A percentile compares a stretch with the other conserved stretches of the same genome.
These are phyloP conservation scores for Drosophila helvetica DNA, from an alignment of 2,888 invertebrate species.

Conservation along the genomic window DNA sequence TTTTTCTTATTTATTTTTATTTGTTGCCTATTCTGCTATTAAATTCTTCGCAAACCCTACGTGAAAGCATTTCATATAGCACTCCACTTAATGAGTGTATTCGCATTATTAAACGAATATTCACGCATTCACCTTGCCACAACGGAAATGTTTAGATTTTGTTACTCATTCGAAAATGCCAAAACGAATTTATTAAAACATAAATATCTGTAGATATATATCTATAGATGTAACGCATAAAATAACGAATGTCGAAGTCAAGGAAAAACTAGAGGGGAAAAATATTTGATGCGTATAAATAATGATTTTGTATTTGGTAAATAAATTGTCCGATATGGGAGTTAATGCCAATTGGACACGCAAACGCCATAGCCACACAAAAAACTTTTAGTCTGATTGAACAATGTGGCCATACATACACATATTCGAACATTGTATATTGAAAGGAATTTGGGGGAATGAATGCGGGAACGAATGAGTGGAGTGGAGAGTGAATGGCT, in stretches of 20 bases:
- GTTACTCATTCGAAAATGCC: conserved; percentile 24
- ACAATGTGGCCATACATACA: conserved; percentile 26
- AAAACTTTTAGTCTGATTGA: conserved; percentile 70
- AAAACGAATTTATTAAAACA: conserved; percentile 51
- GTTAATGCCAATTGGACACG: conserved; percentile 66
- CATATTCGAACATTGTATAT: background rate
- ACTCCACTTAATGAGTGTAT: conserved; percentile 3
- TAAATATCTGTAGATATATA: conserved; percentile 22
- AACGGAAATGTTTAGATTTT: conserved; percentile 43
- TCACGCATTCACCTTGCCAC: conserved; percentile 17
- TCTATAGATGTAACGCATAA: conserved; percentile 17
- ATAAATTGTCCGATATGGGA: conserved; percentile 61
- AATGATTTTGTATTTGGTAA: conserved; percentile 68
- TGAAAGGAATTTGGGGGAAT: conserved; percentile 3
- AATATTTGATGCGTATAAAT: conserved; percentile 61
- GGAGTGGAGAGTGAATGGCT: background rate
- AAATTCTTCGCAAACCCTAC: no score
- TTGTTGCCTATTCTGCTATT: no score
- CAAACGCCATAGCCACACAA: conserved; percentile 36
- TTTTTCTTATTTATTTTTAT: no score
- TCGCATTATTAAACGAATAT: conserved; percentile 5
- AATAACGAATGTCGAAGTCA: conserved; percentile 22
- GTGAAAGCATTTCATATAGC: no score
- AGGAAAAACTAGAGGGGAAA: conserved; percentile 37
- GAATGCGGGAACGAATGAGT: background rate